Evolutionary conservation across 2,888 invertebrate species (phyloP), one percentile per base, ranked within the genome.

Genomic region (Leptopilina syphax): DNA sequence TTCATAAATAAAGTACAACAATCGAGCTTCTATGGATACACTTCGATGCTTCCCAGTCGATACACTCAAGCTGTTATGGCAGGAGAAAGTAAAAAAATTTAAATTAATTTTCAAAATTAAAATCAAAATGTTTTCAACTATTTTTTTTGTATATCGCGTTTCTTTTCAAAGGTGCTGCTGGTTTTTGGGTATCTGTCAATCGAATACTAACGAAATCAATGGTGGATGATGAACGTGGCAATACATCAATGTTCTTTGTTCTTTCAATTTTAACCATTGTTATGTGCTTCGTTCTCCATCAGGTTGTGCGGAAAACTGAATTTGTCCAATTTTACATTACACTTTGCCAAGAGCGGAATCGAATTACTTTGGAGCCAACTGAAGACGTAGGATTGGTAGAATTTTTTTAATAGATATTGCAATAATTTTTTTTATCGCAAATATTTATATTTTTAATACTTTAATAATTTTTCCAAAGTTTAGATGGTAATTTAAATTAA

Each of bases 61-160:
- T 98, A 98, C 89, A 98, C 98, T 0, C 98, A 98, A 92, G 98
- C 98, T 54, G 97, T 98, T 1, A 98, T 98, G 98, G 96, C 96
- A 6, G 98, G 98, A 81, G 98, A 98, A 94, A 98, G 98, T 96
- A 93, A 94, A 94, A 93, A 81, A 27, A 67, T 70, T 79, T 66
- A 24, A 27, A 47, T 57, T 44, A 7, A 44, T 44, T 44, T 8
- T 8, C 3, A 44, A 44, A 44, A 8, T 44, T 7, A 44, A 44
- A 44, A 44, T 0, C 7, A 44, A 44, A 44, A 8, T 44, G 6
- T 0, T 44, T 44, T 44, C 0, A 44, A 44, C 34, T 34, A 76
- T 65, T 24, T 9, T 54, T 18, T 77, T n/a, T 76, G 65, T 34
- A 34, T 3, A 34, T 34, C 5, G 50, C 7, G 24, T 63, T 18